phyloP scores from a whole-genome alignment of 2,113 vertebrate species.

The Antigone vipio region DNA sequence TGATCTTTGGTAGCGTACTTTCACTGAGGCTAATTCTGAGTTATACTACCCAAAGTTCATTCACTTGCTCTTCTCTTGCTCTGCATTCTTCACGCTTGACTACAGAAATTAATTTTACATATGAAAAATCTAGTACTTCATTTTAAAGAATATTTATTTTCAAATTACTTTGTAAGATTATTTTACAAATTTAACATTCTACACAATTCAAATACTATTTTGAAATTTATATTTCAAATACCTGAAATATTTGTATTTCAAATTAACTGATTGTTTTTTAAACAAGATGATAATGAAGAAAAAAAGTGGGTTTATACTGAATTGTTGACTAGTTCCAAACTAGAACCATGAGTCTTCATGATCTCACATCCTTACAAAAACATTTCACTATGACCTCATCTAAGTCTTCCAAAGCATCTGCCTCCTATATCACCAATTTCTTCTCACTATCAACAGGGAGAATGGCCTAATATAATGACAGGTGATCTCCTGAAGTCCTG shows the following conservation, averaged over 20 bases:
- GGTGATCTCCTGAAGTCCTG: neutral
- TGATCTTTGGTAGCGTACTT: neutral
- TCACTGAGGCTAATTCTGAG: neutral
- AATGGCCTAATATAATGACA: neutral
- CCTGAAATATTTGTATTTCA: neutral
- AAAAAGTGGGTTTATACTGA: neutral
- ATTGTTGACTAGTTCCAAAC: neutral
- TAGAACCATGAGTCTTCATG: neutral
- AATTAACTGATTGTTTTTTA: neutral
- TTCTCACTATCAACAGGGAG: neutral
- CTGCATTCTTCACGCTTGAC: neutral
- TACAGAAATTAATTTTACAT: neutral
- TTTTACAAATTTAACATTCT: neutral
- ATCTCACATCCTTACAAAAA: neutral
- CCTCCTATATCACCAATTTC: neutral
- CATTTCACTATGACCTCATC: neutral
- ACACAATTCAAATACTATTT: neutral
- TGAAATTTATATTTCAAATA: neutral
- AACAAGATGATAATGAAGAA: neutral
- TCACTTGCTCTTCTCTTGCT: neutral
- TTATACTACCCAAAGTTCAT: neutral
- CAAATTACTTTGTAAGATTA: neutral
- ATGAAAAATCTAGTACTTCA: neutral
- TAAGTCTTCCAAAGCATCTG: neutral
- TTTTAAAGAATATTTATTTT: neutral